A percentile compares a stretch with the other conserved stretches of the same genome.
Conservation (phyloP, 2,888 invertebrate species). For the Philopedon plagiatum region DNA sequence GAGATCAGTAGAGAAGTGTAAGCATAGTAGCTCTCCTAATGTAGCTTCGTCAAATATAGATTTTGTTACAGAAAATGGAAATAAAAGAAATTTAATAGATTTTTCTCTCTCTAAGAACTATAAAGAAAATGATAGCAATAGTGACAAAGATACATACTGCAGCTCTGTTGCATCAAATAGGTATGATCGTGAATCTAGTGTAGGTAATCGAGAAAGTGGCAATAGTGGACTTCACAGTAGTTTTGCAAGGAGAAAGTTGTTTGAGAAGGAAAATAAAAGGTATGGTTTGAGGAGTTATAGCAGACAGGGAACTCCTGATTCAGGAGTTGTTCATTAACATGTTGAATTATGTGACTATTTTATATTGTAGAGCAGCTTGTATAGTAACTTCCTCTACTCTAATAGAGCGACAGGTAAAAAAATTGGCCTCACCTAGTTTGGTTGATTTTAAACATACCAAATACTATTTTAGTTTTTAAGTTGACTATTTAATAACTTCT, state of each 20-base stretch:
- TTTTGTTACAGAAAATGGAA: slow-evolving; percentile 9
- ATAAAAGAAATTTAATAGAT: neutral
- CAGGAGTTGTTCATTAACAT: slow-evolving; percentile 34
- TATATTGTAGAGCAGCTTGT: too few species aligned
- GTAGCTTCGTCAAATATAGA: slow-evolving; percentile 20
- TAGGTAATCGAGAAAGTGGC: slow-evolving; percentile 19
- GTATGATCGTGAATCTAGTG: slow-evolving; percentile 25
- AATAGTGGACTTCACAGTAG: slow-evolving; percentile 23
- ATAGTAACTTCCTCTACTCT: too few species aligned
- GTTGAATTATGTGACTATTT: neutral
- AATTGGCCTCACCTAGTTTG: too few species aligned
- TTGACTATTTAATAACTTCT: too few species aligned
- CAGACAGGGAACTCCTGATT: slow-evolving; percentile 49
- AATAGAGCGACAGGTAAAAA: too few species aligned
- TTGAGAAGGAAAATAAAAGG: slow-evolving; percentile 39
- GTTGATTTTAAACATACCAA: too few species aligned
- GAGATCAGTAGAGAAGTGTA: slow-evolving; percentile 49
- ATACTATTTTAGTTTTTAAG: too few species aligned
- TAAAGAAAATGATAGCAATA: neutral
- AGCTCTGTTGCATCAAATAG: neutral
- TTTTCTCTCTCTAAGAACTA: neutral
- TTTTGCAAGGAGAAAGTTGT: slow-evolving; percentile 21
- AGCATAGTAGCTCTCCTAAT: slow-evolving; percentile 30
- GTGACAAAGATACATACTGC: neutral
- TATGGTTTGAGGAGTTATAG: slow-evolving; percentile 53